These are phyloP conservation scores for Falcunculus frontatus DNA, from an alignment of 2,113 vertebrate species.

Conservation along the genomic window DNA sequence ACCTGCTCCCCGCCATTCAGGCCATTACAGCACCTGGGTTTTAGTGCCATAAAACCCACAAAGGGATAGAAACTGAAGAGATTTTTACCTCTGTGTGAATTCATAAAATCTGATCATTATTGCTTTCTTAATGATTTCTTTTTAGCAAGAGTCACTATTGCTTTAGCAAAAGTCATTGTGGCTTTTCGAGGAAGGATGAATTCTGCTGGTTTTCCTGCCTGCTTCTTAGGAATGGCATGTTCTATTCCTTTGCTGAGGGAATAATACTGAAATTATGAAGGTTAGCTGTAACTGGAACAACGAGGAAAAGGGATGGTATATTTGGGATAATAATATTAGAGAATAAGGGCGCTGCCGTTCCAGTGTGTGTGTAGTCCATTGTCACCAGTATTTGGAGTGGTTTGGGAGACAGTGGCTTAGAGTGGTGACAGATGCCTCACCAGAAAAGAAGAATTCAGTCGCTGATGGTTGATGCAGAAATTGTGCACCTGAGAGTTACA, in stretches of 20 bases:
- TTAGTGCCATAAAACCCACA: background rate
- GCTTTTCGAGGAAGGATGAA: background rate
- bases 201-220: background rate
- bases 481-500: background rate
- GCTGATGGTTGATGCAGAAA: background rate
- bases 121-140: background rate
- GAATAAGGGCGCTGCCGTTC: background rate
- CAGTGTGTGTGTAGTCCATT: background rate
- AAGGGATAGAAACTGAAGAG: background rate
- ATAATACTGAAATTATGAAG: background rate
- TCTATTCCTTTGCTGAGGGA: background rate
- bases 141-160: background rate
- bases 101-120: background rate
- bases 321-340: background rate
- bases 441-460: background rate
- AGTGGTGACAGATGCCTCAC: background rate
- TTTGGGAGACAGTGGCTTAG: background rate
- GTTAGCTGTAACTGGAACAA: background rate
- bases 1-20: background rate
- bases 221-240: background rate
- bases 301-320: background rate
- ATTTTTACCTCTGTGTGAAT: conserved; percentile 14
- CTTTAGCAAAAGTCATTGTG: background rate
- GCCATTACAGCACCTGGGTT: background rate
- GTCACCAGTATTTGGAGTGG: background rate